phyloP scores from a whole-genome alignment of 2,888 invertebrate genomes.

The Anorthoa munda region DNA sequence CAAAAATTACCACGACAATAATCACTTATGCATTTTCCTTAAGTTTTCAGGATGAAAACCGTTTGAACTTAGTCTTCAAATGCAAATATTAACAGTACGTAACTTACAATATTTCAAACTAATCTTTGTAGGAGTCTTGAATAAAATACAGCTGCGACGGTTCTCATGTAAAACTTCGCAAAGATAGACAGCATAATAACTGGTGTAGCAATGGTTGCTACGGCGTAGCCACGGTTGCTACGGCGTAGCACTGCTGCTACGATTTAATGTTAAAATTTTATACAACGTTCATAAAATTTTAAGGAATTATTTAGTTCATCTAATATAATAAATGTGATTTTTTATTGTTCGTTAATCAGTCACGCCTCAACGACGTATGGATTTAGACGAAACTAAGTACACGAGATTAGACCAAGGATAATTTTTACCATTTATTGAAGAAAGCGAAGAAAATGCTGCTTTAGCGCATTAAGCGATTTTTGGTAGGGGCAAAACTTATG shows the following conservation, averaged over 20 bases:
- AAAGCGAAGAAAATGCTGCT: no score
- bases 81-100: background rate
- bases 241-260: background rate
- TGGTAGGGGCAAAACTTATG: no score
- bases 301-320: background rate
- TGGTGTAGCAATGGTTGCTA: background rate
- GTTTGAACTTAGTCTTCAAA: background rate
- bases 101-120: background rate
- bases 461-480: no score
- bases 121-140: background rate
- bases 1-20: no score
- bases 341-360: background rate
- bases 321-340: background rate
- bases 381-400: no score
- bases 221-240: background rate
- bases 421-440: background rate
- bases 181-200: background rate
- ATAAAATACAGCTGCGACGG: background rate
- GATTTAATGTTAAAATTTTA: background rate
- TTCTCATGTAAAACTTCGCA: slow-evolving; percentile 12
- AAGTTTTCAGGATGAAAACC: background rate
- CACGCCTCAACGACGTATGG: no score
- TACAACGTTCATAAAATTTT: background rate
- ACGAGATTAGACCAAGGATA: no score
- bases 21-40: no score